Evolutionary conservation across 53 echinoderm and acorn worm genomes (phyloP), one percentile per base, ranked within the genome.

Genomic region (Stichopus horrens): DNA sequence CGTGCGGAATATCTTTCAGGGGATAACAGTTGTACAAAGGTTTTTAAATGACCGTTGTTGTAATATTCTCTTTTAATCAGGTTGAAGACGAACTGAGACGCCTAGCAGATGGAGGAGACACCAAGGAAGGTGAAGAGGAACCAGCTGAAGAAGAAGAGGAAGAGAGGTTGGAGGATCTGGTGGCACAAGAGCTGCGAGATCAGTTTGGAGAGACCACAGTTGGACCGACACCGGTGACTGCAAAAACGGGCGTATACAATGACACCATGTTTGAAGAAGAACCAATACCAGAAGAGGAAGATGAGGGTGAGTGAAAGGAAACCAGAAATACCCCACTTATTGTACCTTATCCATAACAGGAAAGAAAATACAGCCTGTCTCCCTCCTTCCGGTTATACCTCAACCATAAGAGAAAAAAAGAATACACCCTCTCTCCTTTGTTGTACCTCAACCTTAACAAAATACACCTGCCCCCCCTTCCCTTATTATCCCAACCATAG

Each of bases 181-280:
- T 96, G 78, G 95, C 93, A 20, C 92, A 89, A 76, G 96, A 96
- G 76, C 88, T 96, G 76, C 59, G 90, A 68, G 91, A 88, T n/a
- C 90, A 93, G 37, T 92, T 90, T 87, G 91, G 86, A 18, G 89
- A 91, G 54, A 91, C 94, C 9, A 88, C 92, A 4, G 74, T 89
- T 23, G 85, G 87, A 18, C 75, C 74, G 5, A 75, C 20, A 66
- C 23, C 52, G 13, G 67, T 68, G 54, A 87, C 87, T 0, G 90
- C 90, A 9, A 94, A 93, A 88, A 94, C 93, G 74, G 93, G 90
- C 53, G 82, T 84, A 5, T 92, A 91, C 91, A 95, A 96, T 11
- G 97, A 95, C 23, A 96, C 95, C 37, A 95, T 95, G 93, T 96
- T 95, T 92, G 97, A 89, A 90, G 97, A 96, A 11, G 78, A 89